phyloP scores from a whole-genome alignment of 1,140 invertebrate genomes.

The Brachionus rubens region DNA sequence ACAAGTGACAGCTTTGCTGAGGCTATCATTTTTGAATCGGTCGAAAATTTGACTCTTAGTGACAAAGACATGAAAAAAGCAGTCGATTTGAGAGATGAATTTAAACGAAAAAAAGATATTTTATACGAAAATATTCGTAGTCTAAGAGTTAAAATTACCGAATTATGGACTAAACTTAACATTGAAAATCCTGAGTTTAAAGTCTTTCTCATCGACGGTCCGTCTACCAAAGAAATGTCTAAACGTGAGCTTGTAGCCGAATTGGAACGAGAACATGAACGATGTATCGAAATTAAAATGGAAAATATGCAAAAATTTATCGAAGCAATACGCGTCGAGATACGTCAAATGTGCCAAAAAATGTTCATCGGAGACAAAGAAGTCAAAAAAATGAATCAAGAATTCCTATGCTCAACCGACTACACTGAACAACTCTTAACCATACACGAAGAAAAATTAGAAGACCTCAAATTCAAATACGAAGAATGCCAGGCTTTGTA shows the following conservation, averaged over 20 bases:
- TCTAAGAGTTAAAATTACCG: constrained; percentile 7
- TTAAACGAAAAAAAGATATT: neutral
- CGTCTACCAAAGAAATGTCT: neutral
- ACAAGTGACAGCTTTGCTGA: constrained; percentile 1
- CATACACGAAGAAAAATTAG: constrained; percentile 25
- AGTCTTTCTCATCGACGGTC: neutral
- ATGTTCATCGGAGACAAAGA: constrained; percentile 36
- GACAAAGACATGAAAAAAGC: constrained; percentile 20
- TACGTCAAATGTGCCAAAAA: constrained; percentile 8
- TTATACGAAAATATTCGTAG: neutral
- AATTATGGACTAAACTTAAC: constrained; percentile 33
- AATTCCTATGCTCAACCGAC: neutral
- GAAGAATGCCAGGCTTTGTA: constrained; percentile 12
- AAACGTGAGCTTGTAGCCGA: neutral
- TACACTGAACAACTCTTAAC: constrained; percentile 25
- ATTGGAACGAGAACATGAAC: neutral
- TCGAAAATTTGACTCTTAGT: neutral
- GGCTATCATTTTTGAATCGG: constrained; percentile 19
- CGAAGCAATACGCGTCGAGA: constrained; percentile 13
- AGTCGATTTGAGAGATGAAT: neutral
- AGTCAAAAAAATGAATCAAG: constrained; percentile 27
- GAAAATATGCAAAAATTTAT: constrained; percentile 46
- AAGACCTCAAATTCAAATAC: constrained; percentile 34
- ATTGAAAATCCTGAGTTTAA: neutral
- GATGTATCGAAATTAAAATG: constrained; percentile 37